Conservation (phyloP, 1,140 invertebrate genomes). For the Chrysopa pallens region DNA sequence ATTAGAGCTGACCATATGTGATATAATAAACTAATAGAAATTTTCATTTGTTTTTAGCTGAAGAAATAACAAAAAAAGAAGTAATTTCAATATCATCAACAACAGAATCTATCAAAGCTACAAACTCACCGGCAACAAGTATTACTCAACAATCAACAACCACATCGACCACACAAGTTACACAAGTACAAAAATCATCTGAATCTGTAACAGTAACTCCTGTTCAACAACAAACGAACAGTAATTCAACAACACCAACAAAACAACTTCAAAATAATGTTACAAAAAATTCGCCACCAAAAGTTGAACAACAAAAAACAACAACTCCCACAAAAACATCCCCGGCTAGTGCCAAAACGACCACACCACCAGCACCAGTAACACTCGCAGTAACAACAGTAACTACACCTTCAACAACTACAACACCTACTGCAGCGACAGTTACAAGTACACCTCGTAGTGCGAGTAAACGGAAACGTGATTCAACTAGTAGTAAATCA, state of each 20-base stretch:
- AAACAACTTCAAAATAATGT: no score
- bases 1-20: no score
- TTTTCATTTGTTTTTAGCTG: no score
- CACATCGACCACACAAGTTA: not conserved
- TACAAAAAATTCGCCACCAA: no score
- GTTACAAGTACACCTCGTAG: constrained; percentile 28
- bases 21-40: no score
- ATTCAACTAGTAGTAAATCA: not conserved
- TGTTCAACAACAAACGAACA: not conserved
- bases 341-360: not conserved
- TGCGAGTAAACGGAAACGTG: constrained; percentile 24
- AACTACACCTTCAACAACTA: constrained; percentile 10
- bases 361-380: not conserved
- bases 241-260: not conserved
- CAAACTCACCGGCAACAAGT: not conserved
- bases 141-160: not conserved
- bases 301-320: no score
- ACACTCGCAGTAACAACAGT: not conserved
- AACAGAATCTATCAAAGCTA: not conserved
- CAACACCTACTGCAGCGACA: constrained; percentile 29
- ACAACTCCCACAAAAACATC: no score
- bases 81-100: not conserved
- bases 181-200: not conserved
- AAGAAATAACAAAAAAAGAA: not conserved
- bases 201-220: not conserved